A percentile compares a stretch with the other conserved stretches of the same genome.
Conservation (phyloP, 1,140 invertebrate species). For the Phocides pigmalion region DNA sequence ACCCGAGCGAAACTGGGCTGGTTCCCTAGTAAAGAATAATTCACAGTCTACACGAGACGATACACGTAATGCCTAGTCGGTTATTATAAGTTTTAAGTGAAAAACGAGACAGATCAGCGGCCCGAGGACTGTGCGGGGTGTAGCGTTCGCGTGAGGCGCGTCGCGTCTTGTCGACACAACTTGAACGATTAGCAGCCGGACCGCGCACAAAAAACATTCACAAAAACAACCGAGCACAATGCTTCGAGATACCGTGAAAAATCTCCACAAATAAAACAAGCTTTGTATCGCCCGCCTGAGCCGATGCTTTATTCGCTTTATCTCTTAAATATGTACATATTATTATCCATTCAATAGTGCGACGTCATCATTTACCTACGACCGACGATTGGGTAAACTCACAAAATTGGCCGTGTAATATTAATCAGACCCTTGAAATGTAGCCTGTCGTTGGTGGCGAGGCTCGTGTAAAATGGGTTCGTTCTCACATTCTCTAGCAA, state of each 20-base stretch:
- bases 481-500: constrained; percentile 13
- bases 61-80: background rate
- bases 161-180: constrained; percentile 70
- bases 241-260: constrained; percentile 62
- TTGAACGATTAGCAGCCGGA: constrained; percentile 55
- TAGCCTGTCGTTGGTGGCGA: constrained; percentile 35
- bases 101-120: constrained; percentile 30
- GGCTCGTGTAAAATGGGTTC: background rate
- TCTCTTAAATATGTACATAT: constrained; percentile 52
- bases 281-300: constrained; percentile 47
- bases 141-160: constrained; percentile 49
- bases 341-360: constrained; percentile 50
- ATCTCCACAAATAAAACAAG: constrained; percentile 67
- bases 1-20: too few species aligned
- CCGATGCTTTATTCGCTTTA: constrained; percentile 42
- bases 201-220: constrained; percentile 50
- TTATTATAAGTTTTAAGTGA: constrained; percentile 24
- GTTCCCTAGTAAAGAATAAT: background rate
- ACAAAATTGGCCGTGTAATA: constrained; percentile 57
- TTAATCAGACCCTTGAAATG: constrained; percentile 54
- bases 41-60: background rate
- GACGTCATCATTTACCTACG: constrained; percentile 58
- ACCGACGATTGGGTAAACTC: constrained; percentile 40
- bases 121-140: constrained; percentile 29
- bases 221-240: constrained; percentile 61